Percentiles rank a stretch among this genome's conserved stretches.
phyloP scores from a whole-genome alignment of 2,113 vertebrate genomes.

The Silurus meridionalis region DNA sequence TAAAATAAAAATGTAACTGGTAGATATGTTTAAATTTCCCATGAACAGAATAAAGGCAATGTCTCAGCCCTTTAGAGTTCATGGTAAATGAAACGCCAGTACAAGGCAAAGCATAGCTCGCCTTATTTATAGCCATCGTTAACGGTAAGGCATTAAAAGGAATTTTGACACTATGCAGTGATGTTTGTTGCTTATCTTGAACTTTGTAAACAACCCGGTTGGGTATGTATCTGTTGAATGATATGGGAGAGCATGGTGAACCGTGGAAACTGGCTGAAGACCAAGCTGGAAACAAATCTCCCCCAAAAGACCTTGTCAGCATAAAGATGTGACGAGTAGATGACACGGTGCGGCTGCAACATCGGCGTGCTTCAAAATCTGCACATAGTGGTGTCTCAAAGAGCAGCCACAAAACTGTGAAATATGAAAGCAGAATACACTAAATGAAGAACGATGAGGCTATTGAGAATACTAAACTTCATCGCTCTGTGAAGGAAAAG shows the following conservation, averaged over 20 bases:
- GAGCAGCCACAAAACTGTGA: slow-evolving; percentile 73
- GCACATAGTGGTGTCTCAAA: slow-evolving; percentile 63
- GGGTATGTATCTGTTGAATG: neutral
- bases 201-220: neutral
- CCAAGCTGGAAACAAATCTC: neutral
- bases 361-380: slow-evolving; percentile 60
- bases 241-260: neutral
- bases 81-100: neutral
- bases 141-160: neutral
- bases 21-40: too few species aligned
- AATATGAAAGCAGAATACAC: slow-evolving; percentile 73
- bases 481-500: slow-evolving; percentile 53
- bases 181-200: neutral
- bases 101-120: neutral
- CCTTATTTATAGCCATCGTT: neutral
- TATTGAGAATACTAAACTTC: slow-evolving; percentile 64
- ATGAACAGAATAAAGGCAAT: too few species aligned
- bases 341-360: slow-evolving; percentile 41
- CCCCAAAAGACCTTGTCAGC: slow-evolving; percentile 51
- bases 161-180: neutral
- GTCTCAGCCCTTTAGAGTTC: too few species aligned
- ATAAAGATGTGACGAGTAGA: slow-evolving; percentile 52
- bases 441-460: slow-evolving; percentile 74
- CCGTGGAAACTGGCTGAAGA: neutral
- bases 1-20: too few species aligned